Evolutionary conservation across 2,797 vertebrate genomes (phyloP).

Genomic region (Salarias fasciatus): DNA sequence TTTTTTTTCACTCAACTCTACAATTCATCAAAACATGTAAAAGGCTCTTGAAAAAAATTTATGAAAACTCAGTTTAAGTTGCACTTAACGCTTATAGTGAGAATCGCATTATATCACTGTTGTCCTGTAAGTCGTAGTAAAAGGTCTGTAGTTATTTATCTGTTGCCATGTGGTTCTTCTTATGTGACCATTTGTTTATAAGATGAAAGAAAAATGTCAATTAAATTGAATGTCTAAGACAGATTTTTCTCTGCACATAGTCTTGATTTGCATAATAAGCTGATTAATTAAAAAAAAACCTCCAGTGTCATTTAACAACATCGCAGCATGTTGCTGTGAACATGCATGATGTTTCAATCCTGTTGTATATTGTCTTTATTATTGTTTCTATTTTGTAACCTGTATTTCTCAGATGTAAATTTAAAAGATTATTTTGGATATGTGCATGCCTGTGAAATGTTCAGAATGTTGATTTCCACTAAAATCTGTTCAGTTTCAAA

Average conservation of each 20-base stretch:
- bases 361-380: conserved; percentile 80
- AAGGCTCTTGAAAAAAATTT: conserved; percentile 54
- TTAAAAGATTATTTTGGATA: conserved; percentile 86
- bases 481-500: conserved; percentile 74
- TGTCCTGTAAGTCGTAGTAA: conserved; percentile 80
- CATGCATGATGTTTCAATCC: conserved; percentile 77
- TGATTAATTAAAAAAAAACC: conserved; percentile 27
- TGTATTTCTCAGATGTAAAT: conserved; percentile 85
- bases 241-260: conserved; percentile 74
- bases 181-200: conserved; percentile 78
- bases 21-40: conserved; percentile 46
- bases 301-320: conserved; percentile 57
- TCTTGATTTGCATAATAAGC: conserved; percentile 61
- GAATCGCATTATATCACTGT: conserved; percentile 80
- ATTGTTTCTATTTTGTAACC: conserved; percentile 83
- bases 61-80: conserved; percentile 65
- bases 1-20: conserved; percentile 51
- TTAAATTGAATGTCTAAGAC: conserved; percentile 83
- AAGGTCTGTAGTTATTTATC: conserved; percentile 78
- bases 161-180: conserved; percentile 79
- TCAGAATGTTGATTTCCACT: conserved; percentile 79
- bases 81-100: conserved; percentile 74
- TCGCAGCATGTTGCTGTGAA: conserved; percentile 70
- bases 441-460: conserved; percentile 80
- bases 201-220: conserved; percentile 74